These are phyloP conservation scores for Corythaeola cristata DNA, from an alignment of 2,113 vertebrate species.

Conservation along the genomic window DNA sequence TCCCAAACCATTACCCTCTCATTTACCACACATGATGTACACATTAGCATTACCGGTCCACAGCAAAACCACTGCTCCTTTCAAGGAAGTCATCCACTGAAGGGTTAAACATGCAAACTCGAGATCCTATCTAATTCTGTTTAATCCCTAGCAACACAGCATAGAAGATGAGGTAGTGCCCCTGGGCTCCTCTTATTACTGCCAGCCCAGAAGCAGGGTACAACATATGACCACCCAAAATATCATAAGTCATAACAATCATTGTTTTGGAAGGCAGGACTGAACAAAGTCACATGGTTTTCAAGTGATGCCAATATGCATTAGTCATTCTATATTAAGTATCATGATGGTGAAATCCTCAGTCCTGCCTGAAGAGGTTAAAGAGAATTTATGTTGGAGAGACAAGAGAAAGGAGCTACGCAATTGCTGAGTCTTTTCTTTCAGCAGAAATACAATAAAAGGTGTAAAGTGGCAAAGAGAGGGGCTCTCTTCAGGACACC, in stretches of 20 bases:
- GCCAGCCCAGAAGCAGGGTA: neutral
- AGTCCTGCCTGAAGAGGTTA: neutral
- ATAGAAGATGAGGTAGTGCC: neutral
- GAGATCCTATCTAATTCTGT: neutral
- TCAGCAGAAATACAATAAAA: neutral
- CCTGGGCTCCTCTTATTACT: neutral
- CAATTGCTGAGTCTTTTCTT: neutral
- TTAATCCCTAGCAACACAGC: conserved; percentile 22
- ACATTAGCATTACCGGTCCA: neutral
- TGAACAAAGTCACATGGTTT: neutral
- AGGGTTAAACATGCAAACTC: conserved; percentile 27
- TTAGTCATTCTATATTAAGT: neutral
- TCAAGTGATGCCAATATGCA: neutral
- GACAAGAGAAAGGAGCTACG: neutral
- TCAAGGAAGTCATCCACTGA: neutral
- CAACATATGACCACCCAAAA: neutral
- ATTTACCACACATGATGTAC: rapidly evolving
- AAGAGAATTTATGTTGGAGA: neutral
- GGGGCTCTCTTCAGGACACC: neutral
- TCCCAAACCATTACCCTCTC: neutral
- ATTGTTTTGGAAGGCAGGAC: neutral
- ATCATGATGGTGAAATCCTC: neutral
- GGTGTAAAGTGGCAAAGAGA: neutral
- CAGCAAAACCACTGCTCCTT: neutral
- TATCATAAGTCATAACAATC: rapidly evolving